These are phyloP conservation scores for Neoscelio sp. DNA, from an alignment of 2,888 invertebrate genomes.

Conservation along the genomic window DNA sequence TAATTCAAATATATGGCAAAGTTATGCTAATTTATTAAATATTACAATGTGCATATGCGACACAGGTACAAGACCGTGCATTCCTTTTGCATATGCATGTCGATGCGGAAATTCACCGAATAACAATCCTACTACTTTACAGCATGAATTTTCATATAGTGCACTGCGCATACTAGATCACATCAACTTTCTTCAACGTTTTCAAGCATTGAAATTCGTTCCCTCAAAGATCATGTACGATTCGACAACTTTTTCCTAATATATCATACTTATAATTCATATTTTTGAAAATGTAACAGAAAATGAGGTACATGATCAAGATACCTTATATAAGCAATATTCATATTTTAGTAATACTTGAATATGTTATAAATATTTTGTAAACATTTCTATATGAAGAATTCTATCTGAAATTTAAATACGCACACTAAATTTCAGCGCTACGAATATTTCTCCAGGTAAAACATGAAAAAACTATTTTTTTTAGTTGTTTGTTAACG, in stretches of 20 bases:
- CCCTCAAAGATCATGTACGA: conserved; percentile 35
- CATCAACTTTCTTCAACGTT: conserved; percentile 52
- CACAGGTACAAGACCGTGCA: conserved; percentile 53
- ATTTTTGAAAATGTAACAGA: neutral
- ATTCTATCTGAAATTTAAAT: no score
- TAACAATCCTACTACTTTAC: conserved; percentile 65
- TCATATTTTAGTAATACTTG: no score
- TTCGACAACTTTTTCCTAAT: conserved; percentile 2
- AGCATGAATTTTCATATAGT: conserved; percentile 67
- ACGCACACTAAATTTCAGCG: no score
- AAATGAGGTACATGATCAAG: neutral
- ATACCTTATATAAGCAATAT: no score
- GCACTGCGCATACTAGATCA: conserved; percentile 44
- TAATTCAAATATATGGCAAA: conserved; percentile 59
- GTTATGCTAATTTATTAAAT: conserved; percentile 67
- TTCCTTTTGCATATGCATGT: conserved; percentile 67
- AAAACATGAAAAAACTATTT: no score
- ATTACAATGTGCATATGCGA: conserved; percentile 65
- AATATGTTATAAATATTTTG: no score
- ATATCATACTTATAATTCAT: no score
- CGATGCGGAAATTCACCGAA: conserved; percentile 58
- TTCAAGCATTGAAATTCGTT: conserved; percentile 50
- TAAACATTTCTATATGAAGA: no score
- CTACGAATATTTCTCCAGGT: no score
- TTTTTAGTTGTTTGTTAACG: no score